phyloP scores from a whole-genome alignment of 2,113 vertebrate genomes.

The Chlorocebus sabaeus region DNA sequence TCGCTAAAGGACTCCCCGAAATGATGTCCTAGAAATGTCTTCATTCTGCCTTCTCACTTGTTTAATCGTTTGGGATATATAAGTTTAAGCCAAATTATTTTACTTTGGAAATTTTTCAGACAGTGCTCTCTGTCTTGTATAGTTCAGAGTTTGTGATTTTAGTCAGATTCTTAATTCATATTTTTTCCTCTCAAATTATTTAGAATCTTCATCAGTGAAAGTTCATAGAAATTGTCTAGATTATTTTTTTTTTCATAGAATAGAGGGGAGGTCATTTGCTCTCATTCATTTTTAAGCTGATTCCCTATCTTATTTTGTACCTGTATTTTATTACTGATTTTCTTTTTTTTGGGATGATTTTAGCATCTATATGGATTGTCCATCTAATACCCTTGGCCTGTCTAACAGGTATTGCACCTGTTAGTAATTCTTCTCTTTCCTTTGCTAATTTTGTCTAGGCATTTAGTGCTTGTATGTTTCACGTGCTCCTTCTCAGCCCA shows the following conservation, averaged over 20 bases:
- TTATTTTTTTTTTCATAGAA: background rate
- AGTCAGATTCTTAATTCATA: background rate
- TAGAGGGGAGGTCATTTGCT: background rate
- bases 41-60: slow-evolving; percentile 12
- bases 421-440: background rate
- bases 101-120: background rate
- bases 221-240: background rate
- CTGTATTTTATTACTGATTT: background rate
- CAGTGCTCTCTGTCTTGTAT: background rate
- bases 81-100: slow-evolving; percentile 37
- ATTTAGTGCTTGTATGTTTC: background rate
- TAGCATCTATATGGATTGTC: background rate
- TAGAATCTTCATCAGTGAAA: background rate
- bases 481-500: too few relatives aligned
- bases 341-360: background rate
- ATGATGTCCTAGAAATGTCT: background rate
- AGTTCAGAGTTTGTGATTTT: slow-evolving; percentile 5
- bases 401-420: background rate
- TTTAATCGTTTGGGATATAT: background rate
- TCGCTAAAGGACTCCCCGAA: slow-evolving; percentile 40
- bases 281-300: background rate
- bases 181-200: background rate
- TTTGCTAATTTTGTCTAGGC: background rate
- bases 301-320: background rate
- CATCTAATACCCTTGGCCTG: background rate